These are phyloP conservation scores for Macrosiphum euphorbiae DNA, from an alignment of 2,888 invertebrate genomes.

Conservation along the genomic window DNA sequence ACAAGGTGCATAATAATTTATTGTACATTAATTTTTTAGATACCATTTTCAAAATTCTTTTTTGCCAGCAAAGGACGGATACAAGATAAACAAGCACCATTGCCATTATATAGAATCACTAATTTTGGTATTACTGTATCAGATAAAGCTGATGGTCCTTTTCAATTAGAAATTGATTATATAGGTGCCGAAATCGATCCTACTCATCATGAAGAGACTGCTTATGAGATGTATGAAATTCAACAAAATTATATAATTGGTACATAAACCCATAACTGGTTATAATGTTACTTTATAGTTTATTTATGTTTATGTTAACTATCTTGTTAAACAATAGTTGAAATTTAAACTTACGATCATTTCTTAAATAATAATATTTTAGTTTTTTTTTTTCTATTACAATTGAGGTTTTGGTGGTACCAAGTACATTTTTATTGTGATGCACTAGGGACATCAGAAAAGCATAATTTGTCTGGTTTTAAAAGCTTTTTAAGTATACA, in stretches of 20 bases:
- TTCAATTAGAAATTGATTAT: constrained; percentile 92
- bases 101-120: constrained; percentile 77
- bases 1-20: not conserved
- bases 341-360: not conserved
- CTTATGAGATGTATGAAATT: constrained; percentile 93
- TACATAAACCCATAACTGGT: constrained; percentile 16
- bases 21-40: constrained; percentile 73
- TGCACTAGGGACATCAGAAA: not conserved
- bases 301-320: not conserved
- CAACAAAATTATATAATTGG: constrained; percentile 67
- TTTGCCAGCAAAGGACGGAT: constrained; percentile 85
- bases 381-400: not conserved
- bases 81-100: constrained; percentile 83
- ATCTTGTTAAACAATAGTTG: not conserved
- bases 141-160: constrained; percentile 86
- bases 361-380: not conserved
- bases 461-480: not conserved
- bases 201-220: constrained; percentile 84
- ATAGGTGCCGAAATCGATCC: constrained; percentile 89
- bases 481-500: not conserved
- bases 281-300: not conserved
- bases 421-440: not conserved
- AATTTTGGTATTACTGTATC: constrained; percentile 86
- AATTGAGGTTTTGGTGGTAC: not conserved
- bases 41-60: constrained; percentile 95